Evolutionary conservation across 2,797 vertebrate species (phyloP), one percentile per base, ranked within the genome.

Genomic region (Periophthalmus magnuspinnatus): DNA sequence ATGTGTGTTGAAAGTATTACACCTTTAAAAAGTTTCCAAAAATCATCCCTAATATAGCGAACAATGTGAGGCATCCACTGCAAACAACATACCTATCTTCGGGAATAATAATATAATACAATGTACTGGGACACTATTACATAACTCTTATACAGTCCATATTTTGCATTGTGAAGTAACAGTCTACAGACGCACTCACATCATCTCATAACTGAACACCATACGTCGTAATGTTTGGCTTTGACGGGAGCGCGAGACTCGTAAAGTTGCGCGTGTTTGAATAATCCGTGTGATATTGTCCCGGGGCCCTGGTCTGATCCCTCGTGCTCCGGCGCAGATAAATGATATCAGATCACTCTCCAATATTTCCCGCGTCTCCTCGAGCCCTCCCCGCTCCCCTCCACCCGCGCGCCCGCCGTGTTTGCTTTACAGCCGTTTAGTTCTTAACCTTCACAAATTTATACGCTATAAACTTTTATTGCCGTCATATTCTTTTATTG

Each of bases 401-500:
- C 75, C 38, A 13, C 60, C 10, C 38, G 38, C 24, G 48, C 56
- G 9, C 38, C 41, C 78, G 64, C 77, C 74, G 80, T 95, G 95
- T 97, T 97, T 98, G 95, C 94, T 96, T 98, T 97, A 96, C 95
- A 96, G 95, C 95, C 95, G 93, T 94, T 97, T 94, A 96, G 95
- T 97, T 96, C 95, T 96, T 96, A 97, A 97, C 96, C 96, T 99
- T 97, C 95, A 96, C 93, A 97, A 96, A 97, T 97, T 92, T 97
- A 96, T 97, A 96, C 95, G 93, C 97, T 95, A 98, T 99, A 98
- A 99, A 99, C 91, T 97, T 99, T 99, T 98, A 99, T 95, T 93
- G 95, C 95, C 93, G 95, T 96, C 96, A 97, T 99, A 98, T 98
- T 96, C 93, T 98, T 99, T 99, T 98, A 99, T 95, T 95, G 96